Conservation (phyloP, 2,113 vertebrate species). For the Saguinus imperator region DNA sequence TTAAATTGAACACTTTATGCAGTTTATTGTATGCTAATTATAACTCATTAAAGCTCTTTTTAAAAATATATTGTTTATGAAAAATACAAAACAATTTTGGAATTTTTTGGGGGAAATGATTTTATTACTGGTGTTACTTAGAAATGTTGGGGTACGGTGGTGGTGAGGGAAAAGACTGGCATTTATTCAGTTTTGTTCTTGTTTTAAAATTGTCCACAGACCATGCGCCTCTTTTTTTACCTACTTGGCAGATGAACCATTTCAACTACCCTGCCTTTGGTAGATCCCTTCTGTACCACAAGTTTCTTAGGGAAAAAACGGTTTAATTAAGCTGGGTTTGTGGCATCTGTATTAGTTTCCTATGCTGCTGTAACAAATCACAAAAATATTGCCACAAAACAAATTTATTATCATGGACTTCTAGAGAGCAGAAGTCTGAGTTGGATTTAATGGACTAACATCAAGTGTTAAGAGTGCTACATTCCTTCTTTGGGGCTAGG, state of each 20-base stretch:
- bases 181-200: neutral
- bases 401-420: neutral
- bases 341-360: neutral
- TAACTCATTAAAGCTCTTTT: neutral
- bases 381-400: no score
- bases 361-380: neutral
- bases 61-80: neutral
- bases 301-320: neutral
- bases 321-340: neutral
- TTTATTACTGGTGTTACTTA: neutral
- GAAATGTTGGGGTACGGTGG: neutral
- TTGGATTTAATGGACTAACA: neutral
- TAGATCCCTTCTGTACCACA: neutral
- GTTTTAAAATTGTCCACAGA: neutral
- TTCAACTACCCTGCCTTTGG: neutral
- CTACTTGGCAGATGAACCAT: neutral
- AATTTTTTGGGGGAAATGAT: neutral
- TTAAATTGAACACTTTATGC: neutral
- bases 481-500: neutral
- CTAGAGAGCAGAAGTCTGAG: neutral
- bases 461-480: neutral
- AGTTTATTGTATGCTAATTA: neutral
- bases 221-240: neutral
- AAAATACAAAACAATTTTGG: neutral
- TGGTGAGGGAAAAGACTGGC: neutral